Evolutionary conservation across 2,113 vertebrate species (phyloP).

Genomic region (Elephantulus edwardii): DNA sequence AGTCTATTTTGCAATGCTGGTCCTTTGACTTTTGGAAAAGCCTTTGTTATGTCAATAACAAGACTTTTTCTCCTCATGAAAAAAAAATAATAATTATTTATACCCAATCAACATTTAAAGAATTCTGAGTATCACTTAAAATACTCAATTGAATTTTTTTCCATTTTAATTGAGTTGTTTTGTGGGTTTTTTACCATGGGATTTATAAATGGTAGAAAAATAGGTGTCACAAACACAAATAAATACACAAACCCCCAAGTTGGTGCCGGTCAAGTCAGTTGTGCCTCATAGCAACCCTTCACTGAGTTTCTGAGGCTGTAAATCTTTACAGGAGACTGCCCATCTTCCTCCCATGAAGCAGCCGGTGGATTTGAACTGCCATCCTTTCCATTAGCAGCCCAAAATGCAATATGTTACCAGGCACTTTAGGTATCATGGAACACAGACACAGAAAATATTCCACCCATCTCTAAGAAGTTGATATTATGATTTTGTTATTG

Average conservation of each 20-base stretch:
- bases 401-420: too few species aligned
- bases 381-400: too few species aligned
- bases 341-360: too few species aligned
- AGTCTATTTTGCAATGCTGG: conserved; percentile 29
- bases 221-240: neutral
- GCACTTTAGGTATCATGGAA: too few species aligned
- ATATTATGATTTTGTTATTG: too few species aligned
- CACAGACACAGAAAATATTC: neutral
- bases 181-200: too few species aligned
- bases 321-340: too few species aligned
- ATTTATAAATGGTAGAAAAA: neutral
- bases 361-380: too few species aligned
- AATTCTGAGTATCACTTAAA: neutral
- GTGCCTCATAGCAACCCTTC: too few species aligned
- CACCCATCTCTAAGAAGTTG: neutral
- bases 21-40: conserved; percentile 54
- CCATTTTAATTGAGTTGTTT: neutral
- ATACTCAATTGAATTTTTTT: neutral
- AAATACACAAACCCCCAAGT: too few species aligned
- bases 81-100: conserved; percentile 42
- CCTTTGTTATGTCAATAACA: conserved; percentile 46
- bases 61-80: neutral
- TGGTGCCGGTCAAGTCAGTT: too few species aligned
- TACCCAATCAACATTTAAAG: neutral
- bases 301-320: too few species aligned